Base-by-base conservation (phyloP, 2,113 vertebrate genomes). In the Merops nubicus region DNA sequence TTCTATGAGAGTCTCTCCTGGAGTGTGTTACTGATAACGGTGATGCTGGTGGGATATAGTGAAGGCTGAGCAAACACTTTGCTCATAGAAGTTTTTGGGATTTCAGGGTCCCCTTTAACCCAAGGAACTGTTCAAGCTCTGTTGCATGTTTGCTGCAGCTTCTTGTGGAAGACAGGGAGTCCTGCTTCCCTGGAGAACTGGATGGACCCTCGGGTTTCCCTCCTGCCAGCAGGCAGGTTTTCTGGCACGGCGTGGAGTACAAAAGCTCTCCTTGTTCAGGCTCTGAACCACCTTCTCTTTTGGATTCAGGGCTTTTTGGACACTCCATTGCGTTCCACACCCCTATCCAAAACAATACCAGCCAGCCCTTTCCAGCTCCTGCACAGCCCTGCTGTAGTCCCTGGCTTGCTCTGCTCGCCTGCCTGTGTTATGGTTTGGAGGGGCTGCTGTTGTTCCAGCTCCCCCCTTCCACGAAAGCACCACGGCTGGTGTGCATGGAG, bases 371-470 rank as follows among this genome's bases (percentile, higher is more conserved):
- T 80, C 40, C 60, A 59, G 15, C 50, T 89, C 62, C 68, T 92
- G 67, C 51, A 9, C 19, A 40, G 77, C 51, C 33, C 29, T 59
- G 42, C 60, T 72, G 22, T 57, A 36, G 75, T 68, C 53, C 38
- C 38, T 20, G 43, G 25, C 85, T 76, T 70, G 42, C 31, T 77
- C 42, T 48, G 63, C 50, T 85, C 0, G 14, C 82, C 65, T 82
- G 74, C 62, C 88, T 15, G 23, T 91, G 57, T 91, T 95, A 91
- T 88, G 70, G 13, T 92, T 94, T 91, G 72, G 88, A 93, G 92
- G 75, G 40, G 82, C 82, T 94, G 88, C 63, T 93, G 67, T 88
- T 94, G 26, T 88, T 93, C 47, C 78, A 91, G 70, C 53, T 85
- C 85, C 64, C 59, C 4, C 2, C n/a, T 82, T 64, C 70, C 25